These are phyloP conservation scores for Chrysina gloriosa DNA, from an alignment of 2,888 invertebrate genomes.

Conservation along the genomic window DNA sequence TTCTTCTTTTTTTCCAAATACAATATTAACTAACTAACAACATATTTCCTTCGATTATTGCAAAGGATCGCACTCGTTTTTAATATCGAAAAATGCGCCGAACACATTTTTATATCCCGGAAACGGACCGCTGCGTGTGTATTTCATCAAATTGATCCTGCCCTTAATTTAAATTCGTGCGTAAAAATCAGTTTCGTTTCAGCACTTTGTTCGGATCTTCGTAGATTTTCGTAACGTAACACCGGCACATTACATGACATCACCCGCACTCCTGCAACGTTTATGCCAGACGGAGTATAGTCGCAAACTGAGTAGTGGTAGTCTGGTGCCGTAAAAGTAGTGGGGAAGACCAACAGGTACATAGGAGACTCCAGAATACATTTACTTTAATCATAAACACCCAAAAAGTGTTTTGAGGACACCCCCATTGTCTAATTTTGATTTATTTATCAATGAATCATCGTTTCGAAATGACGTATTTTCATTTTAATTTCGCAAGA, in stretches of 20 bases:
- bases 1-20: neutral
- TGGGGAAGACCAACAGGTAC: slow-evolving; percentile 49
- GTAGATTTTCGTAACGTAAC: slow-evolving; percentile 12
- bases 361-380: slow-evolving; percentile 35
- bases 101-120: neutral
- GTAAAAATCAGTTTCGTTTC: neutral
- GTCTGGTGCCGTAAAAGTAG: slow-evolving; percentile 43
- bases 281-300: slow-evolving; percentile 38
- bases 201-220: neutral
- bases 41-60: neutral
- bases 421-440: slow-evolving; percentile 9
- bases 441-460: slow-evolving; percentile 17
- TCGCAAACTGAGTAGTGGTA: slow-evolving; percentile 45
- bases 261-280: slow-evolving; percentile 39
- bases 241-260: slow-evolving; percentile 36
- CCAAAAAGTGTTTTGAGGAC: neutral
- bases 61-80: neutral
- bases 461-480: neutral
- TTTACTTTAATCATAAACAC: slow-evolving; percentile 19
- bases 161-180: too few relatives aligned
- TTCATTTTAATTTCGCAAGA: neutral
- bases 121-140: neutral
- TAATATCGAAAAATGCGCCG: neutral
- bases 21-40: neutral
- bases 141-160: too few relatives aligned